A percentile compares a stretch with the other conserved stretches of the same genome.
Conservation (phyloP, 1,140 invertebrate genomes). For the Patella vulgata region DNA sequence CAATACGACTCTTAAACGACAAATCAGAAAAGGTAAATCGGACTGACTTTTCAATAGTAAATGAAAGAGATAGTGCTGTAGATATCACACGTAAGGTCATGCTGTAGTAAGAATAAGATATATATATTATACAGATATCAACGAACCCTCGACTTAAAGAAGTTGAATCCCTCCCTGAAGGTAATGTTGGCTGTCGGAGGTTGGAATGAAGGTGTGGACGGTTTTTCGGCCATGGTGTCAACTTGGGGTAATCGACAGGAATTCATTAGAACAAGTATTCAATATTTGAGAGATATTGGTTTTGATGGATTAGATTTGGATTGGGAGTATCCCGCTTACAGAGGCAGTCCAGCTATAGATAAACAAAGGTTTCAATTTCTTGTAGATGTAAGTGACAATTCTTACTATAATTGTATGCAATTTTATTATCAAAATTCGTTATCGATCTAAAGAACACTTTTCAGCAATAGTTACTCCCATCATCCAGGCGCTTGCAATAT, state of each 20-base stretch:
- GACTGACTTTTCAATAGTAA: too few relatives aligned
- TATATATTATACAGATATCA: too few relatives aligned
- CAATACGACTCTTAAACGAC: too few relatives aligned
- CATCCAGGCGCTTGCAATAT: too few relatives aligned
- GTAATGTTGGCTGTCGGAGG: constrained; percentile 93
- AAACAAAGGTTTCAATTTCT: constrained; percentile 89
- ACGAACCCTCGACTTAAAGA: constrained; percentile 88
- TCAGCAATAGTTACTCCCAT: too few relatives aligned
- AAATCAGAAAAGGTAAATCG: too few relatives aligned
- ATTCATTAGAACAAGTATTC: constrained; percentile 72
- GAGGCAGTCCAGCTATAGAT: constrained; percentile 92
- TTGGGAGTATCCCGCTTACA: constrained; percentile 94
- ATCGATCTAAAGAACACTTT: too few relatives aligned
- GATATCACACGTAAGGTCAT: too few relatives aligned
- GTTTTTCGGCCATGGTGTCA: constrained; percentile 65
- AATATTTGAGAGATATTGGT: constrained; percentile 88
- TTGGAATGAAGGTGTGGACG: constrained; percentile 93
- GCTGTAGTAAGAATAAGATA: too few relatives aligned
- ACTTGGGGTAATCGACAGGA: constrained; percentile 33
- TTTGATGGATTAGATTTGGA: constrained; percentile 97
- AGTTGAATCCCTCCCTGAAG: constrained; percentile 93
- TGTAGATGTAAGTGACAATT: constrained; percentile 74
- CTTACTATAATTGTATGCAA: too few relatives aligned
- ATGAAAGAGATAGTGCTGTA: too few relatives aligned
- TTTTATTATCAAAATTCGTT: too few relatives aligned